Evolutionary conservation across 2,113 vertebrate species (phyloP).

Genomic region (Zosterops hypoxanthus): DNA sequence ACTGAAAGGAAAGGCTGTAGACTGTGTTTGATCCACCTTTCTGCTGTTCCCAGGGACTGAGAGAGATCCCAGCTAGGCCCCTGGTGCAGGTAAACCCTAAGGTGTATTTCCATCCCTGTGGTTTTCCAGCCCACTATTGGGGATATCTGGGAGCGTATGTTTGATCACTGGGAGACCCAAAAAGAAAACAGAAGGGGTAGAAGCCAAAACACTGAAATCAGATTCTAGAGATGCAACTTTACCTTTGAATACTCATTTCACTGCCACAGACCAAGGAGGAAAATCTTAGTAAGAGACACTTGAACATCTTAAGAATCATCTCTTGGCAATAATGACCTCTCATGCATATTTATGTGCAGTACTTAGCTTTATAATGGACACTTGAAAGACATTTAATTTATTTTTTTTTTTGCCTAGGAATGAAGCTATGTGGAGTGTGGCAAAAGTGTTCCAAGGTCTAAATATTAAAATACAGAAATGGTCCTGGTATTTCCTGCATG

Average conservation of each 20-base stretch:
- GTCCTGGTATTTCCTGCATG: slow-evolving; percentile 8
- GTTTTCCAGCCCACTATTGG: not conserved
- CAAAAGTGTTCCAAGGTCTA: slow-evolving; percentile 63
- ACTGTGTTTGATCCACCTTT: not conserved
- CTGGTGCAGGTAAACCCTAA: not conserved
- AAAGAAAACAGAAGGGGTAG: not conserved
- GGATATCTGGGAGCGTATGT: not conserved
- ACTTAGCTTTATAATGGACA: slow-evolving; percentile 69
- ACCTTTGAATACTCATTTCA: not conserved
- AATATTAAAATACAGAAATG: slow-evolving; percentile 31
- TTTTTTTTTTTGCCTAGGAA: slow-evolving; percentile 18
- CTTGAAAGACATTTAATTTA: slow-evolving; percentile 56
- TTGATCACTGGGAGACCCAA: not conserved
- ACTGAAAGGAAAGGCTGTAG: not conserved
- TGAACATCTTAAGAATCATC: slow-evolving; percentile 72
- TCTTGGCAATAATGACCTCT: slow-evolving; percentile 67
- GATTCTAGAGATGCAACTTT: not conserved
- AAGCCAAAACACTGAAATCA: not conserved
- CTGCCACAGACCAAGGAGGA: slow-evolving; percentile 41
- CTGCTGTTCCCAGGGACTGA: not conserved
- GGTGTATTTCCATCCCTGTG: not conserved
- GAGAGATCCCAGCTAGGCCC: not conserved
- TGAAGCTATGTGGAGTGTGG: slow-evolving; percentile 56
- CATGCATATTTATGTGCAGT: slow-evolving; percentile 73
- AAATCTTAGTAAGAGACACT: slow-evolving; percentile 70